These are phyloP conservation scores for Andricus quercusramuli DNA, from an alignment of 2,888 invertebrate genomes.

Conservation along the genomic window DNA sequence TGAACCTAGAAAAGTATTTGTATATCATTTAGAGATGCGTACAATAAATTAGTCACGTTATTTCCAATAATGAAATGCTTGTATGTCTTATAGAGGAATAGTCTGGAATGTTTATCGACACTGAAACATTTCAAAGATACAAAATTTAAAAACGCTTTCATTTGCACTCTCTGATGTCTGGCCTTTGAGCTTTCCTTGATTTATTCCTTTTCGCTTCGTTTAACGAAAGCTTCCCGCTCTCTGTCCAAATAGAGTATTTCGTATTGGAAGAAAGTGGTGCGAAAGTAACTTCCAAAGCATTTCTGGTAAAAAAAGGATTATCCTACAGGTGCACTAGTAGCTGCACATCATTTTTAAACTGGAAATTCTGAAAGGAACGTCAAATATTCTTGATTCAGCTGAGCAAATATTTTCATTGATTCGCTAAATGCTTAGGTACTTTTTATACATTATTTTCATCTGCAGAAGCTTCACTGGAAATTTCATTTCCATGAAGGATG, in stretches of 20 bases:
- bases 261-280: conserved; percentile 25
- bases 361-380: conserved; percentile 25
- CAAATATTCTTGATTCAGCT: conserved; percentile 54
- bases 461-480: not conserved
- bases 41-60: conserved; percentile 7
- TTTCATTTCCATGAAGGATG: too few species aligned
- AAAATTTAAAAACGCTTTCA: conserved; percentile 37
- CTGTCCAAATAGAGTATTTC: conserved; percentile 45
- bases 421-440: conserved; percentile 47
- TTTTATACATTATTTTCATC: conserved; percentile 15
- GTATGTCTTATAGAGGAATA: not conserved
- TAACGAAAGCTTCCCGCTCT: conserved; percentile 48
- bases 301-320: conserved; percentile 3
- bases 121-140: conserved; percentile 32
- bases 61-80: not conserved
- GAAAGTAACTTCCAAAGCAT: conserved; percentile 34
- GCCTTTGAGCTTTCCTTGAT: conserved; percentile 46
- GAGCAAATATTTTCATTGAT: conserved; percentile 54
- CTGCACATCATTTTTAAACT: conserved; percentile 52
- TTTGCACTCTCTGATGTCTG: conserved; percentile 40
- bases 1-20: not conserved
- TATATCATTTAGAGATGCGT: not conserved
- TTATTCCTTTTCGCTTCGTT: conserved; percentile 48
- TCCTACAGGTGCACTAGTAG: conserved; percentile 37
- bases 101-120: conserved; percentile 19